Percentiles rank a stretch among this genome's conserved stretches.
These are phyloP conservation scores for Poecilia gillii DNA, from an alignment of 2,797 vertebrate species.

Conservation along the genomic window DNA sequence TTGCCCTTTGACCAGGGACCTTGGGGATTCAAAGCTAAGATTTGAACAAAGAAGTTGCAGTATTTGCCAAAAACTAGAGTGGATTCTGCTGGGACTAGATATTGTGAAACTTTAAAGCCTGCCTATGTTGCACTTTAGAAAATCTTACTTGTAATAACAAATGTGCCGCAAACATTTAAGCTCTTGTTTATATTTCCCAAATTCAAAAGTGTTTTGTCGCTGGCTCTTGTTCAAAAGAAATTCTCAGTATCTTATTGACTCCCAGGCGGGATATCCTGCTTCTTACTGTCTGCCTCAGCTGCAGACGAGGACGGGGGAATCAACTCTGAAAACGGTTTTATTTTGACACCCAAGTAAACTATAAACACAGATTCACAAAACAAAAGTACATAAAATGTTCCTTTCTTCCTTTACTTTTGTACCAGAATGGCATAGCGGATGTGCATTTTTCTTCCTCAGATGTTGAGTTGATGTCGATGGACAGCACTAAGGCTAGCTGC, in stretches of 20 bases:
- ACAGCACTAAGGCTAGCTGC: constrained; percentile 83
- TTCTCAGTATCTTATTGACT: constrained; percentile 32
- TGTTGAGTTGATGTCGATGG: constrained; percentile 80
- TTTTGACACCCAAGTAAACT: background rate
- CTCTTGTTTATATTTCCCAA: background rate
- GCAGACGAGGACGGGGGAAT: constrained; percentile 23
- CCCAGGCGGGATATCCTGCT: constrained; percentile 37
- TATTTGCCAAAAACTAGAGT: constrained; percentile 22
- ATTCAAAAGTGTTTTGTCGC: constrained; percentile 21
- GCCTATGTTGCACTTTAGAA: constrained; percentile 28
- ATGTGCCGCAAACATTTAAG: constrained; percentile 20
- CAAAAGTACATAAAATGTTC: background rate
- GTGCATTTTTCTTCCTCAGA: constrained; percentile 57
- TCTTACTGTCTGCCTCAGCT: constrained; percentile 17
- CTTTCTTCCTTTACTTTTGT: background rate
- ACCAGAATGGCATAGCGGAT: background rate
- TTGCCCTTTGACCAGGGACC: constrained; percentile 25
- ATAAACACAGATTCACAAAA: background rate
- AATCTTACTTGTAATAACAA: constrained; percentile 18
- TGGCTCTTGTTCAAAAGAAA: constrained; percentile 28
- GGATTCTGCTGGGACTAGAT: constrained; percentile 16
- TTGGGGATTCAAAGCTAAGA: constrained; percentile 26
- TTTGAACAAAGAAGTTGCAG: constrained; percentile 29
- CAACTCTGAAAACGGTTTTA: background rate
- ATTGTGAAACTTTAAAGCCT: constrained; percentile 24